These are phyloP conservation scores for Coregonus clupeaformis DNA, from an alignment of 2,113 vertebrate genomes.

Conservation along the genomic window DNA sequence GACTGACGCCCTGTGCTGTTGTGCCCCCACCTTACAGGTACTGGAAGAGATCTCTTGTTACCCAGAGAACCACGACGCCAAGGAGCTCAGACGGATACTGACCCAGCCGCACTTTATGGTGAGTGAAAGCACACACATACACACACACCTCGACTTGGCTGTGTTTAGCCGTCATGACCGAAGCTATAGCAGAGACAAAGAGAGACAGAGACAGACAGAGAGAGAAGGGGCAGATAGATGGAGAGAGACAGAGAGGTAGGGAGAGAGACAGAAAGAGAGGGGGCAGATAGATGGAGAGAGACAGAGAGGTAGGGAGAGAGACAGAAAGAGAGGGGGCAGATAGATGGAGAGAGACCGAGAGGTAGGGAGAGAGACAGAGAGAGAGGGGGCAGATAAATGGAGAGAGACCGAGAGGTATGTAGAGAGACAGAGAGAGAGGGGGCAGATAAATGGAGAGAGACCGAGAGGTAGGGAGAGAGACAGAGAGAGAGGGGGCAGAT, in stretches of 20 bases:
- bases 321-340: no score
- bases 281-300: no score
- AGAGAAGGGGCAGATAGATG: not conserved
- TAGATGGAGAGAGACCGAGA: no score
- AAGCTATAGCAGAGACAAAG: no score
- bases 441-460: no score
- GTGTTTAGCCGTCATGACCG: no score
- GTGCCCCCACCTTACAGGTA: slow-evolving; percentile 75
- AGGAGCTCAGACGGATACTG: slow-evolving; percentile 95
- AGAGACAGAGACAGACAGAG: slow-evolving; percentile 3
- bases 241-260: not conserved
- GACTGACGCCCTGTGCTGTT: not conserved
- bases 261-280: not conserved
- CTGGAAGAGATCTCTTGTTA: slow-evolving; percentile 99
- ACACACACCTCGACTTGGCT: no score
- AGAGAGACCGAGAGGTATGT: fast-evolving
- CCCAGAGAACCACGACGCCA: slow-evolving; percentile 94
- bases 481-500: no score
- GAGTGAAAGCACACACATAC: slow-evolving; percentile 53
- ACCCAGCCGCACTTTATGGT: slow-evolving; percentile 99
- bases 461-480: no score
- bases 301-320: no score
- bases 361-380: no score
- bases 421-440: not conserved
- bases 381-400: no score